These are phyloP conservation scores for Brachionus manjavacas DNA, from an alignment of 1,140 invertebrate species.

Conservation along the genomic window DNA sequence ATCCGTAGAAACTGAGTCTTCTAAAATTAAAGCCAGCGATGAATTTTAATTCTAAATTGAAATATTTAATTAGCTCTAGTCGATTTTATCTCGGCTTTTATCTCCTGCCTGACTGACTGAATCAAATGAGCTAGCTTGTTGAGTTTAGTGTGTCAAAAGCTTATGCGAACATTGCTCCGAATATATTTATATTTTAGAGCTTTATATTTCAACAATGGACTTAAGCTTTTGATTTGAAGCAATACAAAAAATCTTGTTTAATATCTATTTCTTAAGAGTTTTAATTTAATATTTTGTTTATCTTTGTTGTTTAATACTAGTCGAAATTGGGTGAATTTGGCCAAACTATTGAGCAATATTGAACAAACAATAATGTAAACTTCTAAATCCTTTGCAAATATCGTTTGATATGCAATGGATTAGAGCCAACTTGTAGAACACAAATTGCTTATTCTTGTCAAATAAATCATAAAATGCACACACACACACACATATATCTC, in stretches of 20 bases:
- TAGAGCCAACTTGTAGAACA: background rate
- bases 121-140: background rate
- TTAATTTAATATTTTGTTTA: background rate
- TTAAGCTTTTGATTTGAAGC: background rate
- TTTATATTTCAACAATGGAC: background rate
- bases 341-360: background rate
- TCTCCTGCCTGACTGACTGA: background rate
- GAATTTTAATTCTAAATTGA: background rate
- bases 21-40: background rate
- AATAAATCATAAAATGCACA: background rate
- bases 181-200: background rate
- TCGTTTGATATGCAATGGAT: background rate
- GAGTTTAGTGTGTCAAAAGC: background rate
- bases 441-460: background rate
- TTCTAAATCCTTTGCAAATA: background rate
- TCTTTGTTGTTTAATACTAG: background rate
- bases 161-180: background rate
- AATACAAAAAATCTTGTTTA: background rate
- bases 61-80: background rate
- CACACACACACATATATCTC: background rate
- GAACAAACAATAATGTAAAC: slow-evolving; percentile 4
- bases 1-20: background rate
- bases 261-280: background rate
- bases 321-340: background rate
- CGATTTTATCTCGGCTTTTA: background rate